Evolutionary conservation across 2,888 invertebrate genomes (phyloP).

Genomic region (Sisyra nigra): DNA sequence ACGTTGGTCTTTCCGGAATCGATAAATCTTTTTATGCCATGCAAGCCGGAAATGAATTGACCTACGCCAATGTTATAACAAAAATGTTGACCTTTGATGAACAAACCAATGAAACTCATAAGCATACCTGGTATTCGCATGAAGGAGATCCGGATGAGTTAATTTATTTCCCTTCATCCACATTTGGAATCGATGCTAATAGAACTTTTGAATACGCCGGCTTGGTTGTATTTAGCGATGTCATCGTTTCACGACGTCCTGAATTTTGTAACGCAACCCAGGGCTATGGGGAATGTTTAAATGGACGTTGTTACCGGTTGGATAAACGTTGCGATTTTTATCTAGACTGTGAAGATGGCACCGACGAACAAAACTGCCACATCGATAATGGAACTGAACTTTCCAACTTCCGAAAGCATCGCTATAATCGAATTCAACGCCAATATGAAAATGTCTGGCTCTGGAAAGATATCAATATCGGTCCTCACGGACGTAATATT

Average conservation of each 20-base stretch:
- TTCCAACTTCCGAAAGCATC: slow-evolving; percentile 57
- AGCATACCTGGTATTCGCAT: slow-evolving; percentile 72
- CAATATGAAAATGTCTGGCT: slow-evolving; percentile 93
- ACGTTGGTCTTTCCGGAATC: slow-evolving; percentile 81
- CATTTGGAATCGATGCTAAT: slow-evolving; percentile 87
- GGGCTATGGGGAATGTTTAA: slow-evolving; percentile 67
- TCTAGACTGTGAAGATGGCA: slow-evolving; percentile 67
- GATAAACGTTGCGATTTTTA: slow-evolving; percentile 63
- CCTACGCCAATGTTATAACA: slow-evolving; percentile 59
- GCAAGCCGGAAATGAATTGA: slow-evolving; percentile 84
- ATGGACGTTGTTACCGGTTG: slow-evolving; percentile 61
- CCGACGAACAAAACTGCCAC: slow-evolving; percentile 68
- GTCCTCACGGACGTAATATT: slow-evolving; percentile 76
- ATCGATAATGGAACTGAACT: slow-evolving; percentile 50
- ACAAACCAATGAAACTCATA: slow-evolving; percentile 66
- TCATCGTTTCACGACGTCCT: slow-evolving; percentile 50
- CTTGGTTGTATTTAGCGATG: slow-evolving; percentile 80
- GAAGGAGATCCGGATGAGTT: slow-evolving; percentile 71
- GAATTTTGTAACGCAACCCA: slow-evolving; percentile 53
- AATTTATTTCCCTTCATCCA: slow-evolving; percentile 75
- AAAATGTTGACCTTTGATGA: slow-evolving; percentile 84
- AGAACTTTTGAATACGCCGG: slow-evolving; percentile 85
- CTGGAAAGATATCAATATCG: slow-evolving; percentile 88
- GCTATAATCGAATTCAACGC: slow-evolving; percentile 76
- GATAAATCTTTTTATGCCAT: slow-evolving; percentile 80